A percentile compares a stretch with the other conserved stretches of the same genome.
Evolutionary conservation across 2,113 vertebrate species (phyloP).

Genomic region (Hippolais icterina): DNA sequence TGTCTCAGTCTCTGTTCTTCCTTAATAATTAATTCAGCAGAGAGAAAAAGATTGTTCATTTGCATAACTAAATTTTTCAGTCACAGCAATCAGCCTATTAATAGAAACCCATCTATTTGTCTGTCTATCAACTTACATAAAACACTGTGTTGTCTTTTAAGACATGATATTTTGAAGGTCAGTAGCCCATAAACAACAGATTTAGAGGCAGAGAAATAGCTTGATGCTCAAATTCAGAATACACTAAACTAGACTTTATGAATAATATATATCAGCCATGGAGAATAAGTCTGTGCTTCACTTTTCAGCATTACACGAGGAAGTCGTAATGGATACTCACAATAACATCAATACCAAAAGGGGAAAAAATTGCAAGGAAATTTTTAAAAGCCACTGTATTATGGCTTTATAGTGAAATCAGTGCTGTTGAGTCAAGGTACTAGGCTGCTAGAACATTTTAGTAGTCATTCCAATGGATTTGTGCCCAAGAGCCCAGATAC

Average conservation of each 20-base stretch:
- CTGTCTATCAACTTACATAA: slow-evolving; percentile 32
- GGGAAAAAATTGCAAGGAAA: neutral
- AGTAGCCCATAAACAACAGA: neutral
- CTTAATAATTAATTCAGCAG: slow-evolving; percentile 48
- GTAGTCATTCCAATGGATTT: neutral
- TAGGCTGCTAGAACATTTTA: neutral
- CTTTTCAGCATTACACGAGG: neutral
- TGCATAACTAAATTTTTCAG: slow-evolving; percentile 55
- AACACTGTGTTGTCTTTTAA: neutral
- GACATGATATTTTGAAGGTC: slow-evolving; percentile 8
- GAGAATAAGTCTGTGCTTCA: neutral
- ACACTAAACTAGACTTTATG: neutral
- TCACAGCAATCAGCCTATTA: slow-evolving; percentile 39
- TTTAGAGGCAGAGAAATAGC: neutral
- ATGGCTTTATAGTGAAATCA: neutral
- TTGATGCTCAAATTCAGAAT: neutral
- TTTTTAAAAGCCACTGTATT: neutral
- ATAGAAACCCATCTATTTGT: slow-evolving; percentile 48
- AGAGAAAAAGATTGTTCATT: slow-evolving; percentile 24
- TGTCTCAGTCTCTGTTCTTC: neutral
- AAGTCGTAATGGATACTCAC: neutral
- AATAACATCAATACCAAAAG: neutral
- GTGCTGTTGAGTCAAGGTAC: neutral
- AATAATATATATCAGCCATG: neutral
- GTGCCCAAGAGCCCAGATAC: neutral